Evolutionary conservation across 2,888 invertebrate genomes (phyloP), one percentile per base, ranked within the genome.

Genomic region (Globia sparganii): DNA sequence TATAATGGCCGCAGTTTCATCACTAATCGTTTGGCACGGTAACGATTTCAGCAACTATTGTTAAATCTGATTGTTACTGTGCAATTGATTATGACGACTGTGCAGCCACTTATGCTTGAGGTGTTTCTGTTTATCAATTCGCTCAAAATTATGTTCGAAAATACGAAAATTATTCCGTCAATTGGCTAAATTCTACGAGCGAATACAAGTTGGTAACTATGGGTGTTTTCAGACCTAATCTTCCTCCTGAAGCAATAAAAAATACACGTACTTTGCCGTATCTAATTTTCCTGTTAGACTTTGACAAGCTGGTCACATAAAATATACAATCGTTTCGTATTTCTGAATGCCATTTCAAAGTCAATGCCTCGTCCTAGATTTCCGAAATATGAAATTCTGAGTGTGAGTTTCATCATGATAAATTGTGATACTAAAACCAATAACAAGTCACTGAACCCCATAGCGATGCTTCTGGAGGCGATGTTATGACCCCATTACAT

Each of bases 291-390:
- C 86, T 75, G 69, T 72, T 84, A 62, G 31, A n/a, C n/a, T n/a
- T 4, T 40, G 31, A 21, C 37, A 75, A 70, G 18, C 5, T 49
- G 56, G 40, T 56, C 61, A 75, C 56, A 65, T 76, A 76, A 72
- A 73, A 37, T 70, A 78, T 78, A 34, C 56, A 46, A n/a, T 59
- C 15, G 28, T 62, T n/a, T 75, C 28, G 72, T 70, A 49, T 53
- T 68, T 61, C 59, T 70, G 83, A 68, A 79, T 71, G 49, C 31
- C 62, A 79, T 84, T 79, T 83, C 84, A 84, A 86, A 84, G 84
- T 86, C 84, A 84, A 84, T 84, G 86, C 86, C 86, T 84, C 76
- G 84, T 84, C 61, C 83, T 62, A 86, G 77, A 86, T 86, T 77
- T 80, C 21, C 40, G 69, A 72, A 72, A 76, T 76, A 81, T 76